A percentile compares a stretch with the other conserved stretches of the same genome.
Evolutionary conservation across 2,888 invertebrate species (phyloP).

Genomic region (Trichopria drosophilae): DNA sequence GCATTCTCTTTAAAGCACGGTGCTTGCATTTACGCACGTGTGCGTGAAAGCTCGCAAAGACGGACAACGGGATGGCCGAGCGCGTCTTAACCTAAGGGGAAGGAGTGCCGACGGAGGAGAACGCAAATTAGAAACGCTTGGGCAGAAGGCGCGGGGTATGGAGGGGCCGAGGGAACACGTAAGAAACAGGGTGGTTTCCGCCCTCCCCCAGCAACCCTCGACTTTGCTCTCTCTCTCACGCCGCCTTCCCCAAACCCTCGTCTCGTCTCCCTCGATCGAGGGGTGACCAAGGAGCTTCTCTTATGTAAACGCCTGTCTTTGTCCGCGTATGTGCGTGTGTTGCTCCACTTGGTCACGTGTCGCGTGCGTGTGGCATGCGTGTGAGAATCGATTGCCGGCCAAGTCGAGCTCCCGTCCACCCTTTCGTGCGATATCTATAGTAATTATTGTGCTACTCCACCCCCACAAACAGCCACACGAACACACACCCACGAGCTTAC

Average conservation of each 20-base stretch:
- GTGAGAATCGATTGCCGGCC: constrained; percentile 57
- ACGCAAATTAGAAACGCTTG: constrained; percentile 59
- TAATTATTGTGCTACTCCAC: constrained; percentile 52
- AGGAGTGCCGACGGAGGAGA: constrained; percentile 47
- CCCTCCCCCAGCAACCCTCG: constrained; percentile 7
- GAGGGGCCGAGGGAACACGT: constrained; percentile 37
- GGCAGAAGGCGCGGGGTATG: constrained; percentile 49
- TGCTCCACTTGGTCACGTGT: constrained; percentile 17
- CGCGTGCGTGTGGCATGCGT: constrained; percentile 36
- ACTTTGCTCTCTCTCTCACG: constrained; percentile 4
- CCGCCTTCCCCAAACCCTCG: neutral
- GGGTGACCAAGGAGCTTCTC: constrained; percentile 55
- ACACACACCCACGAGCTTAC: too few species aligned
- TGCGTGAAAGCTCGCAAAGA: constrained; percentile 47
- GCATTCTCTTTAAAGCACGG: neutral
- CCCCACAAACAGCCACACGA: neutral
- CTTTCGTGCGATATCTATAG: constrained; percentile 45
- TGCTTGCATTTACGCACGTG: constrained; percentile 40
- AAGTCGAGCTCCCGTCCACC: constrained; percentile 46
- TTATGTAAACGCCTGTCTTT: constrained; percentile 52
- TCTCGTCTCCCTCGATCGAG: constrained; percentile 27
- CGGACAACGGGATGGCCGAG: constrained; percentile 47
- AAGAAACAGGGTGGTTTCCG: constrained; percentile 25
- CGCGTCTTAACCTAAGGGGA: constrained; percentile 34
- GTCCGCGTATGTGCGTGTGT: constrained; percentile 35